These are phyloP conservation scores for Stomatorhinus walkeri DNA, from an alignment of 2,797 vertebrate genomes.

Conservation along the genomic window DNA sequence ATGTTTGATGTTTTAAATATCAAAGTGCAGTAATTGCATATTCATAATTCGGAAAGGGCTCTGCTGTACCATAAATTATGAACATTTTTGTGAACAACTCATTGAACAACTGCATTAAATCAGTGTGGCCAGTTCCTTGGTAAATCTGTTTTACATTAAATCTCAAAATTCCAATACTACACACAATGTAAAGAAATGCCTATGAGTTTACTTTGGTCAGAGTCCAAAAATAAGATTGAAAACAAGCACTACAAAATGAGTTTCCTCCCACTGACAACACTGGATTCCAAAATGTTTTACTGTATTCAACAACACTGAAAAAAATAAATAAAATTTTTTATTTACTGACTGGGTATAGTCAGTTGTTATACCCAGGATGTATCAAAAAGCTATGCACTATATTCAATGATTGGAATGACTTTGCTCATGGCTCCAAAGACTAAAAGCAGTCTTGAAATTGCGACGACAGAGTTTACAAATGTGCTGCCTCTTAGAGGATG, in stretches of 20 bases:
- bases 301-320: background rate
- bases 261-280: background rate
- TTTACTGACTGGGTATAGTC: too few relatives aligned
- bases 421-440: conserved; percentile 96
- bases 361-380: background rate
- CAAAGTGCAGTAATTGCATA: background rate
- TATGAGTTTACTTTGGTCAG: background rate
- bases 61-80: background rate
- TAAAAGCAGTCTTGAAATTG: conserved; percentile 97
- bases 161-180: background rate
- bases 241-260: background rate
- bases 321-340: background rate
- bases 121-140: background rate
- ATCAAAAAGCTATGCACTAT: background rate
- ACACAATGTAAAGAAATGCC: background rate
- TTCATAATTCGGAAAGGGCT: background rate
- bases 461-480: conserved; percentile 97
- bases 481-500: conserved; percentile 90
- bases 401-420: conserved; percentile 70
- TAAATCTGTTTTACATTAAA: background rate
- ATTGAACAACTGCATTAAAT: background rate
- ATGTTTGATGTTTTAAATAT: background rate
- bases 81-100: background rate
- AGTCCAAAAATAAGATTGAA: background rate
- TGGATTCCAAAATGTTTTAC: background rate